These are phyloP conservation scores for Eulemur coronatus DNA, from an alignment of 2,797 vertebrate species.

Conservation along the genomic window DNA sequence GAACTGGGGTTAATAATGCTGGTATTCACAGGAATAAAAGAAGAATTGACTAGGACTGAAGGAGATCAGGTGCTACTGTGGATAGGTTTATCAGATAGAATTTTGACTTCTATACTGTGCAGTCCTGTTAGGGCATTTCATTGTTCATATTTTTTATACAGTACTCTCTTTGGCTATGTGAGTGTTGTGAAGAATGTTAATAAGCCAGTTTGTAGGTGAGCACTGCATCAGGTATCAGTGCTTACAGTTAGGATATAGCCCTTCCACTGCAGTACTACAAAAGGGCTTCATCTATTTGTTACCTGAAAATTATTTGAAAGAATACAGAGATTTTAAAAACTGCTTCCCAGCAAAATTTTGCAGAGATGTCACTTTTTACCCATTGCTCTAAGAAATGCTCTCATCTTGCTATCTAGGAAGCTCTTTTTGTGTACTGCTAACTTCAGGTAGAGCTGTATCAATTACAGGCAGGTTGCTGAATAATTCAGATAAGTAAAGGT, in stretches of 20 bases:
- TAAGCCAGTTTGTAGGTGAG: not conserved
- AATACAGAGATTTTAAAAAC: not conserved
- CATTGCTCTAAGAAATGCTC: not conserved
- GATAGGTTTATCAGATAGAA: not conserved
- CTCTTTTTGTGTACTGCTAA: not conserved
- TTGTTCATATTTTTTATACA: not conserved
- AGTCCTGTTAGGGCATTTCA: not conserved
- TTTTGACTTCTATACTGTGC: not conserved
- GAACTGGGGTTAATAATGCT: not conserved
- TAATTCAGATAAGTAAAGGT: not conserved
- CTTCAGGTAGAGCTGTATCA: not conserved
- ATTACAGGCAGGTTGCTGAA: not conserved
- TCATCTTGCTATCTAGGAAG: not conserved
- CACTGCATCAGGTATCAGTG: not conserved
- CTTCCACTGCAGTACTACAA: not conserved
- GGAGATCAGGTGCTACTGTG: not conserved
- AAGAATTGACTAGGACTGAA: not conserved
- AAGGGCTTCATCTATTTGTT: not conserved
- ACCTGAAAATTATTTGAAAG: not conserved
- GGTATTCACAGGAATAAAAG: constrained; percentile 1
- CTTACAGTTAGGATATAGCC: not conserved
- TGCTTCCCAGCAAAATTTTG: not conserved
- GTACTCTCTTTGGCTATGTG: not conserved
- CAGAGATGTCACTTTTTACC: not conserved
- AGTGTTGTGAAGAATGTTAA: not conserved